Evolutionary conservation across 2,888 invertebrate genomes (phyloP), one percentile per base, ranked within the genome.

Genomic region (Euclidia mi): DNA sequence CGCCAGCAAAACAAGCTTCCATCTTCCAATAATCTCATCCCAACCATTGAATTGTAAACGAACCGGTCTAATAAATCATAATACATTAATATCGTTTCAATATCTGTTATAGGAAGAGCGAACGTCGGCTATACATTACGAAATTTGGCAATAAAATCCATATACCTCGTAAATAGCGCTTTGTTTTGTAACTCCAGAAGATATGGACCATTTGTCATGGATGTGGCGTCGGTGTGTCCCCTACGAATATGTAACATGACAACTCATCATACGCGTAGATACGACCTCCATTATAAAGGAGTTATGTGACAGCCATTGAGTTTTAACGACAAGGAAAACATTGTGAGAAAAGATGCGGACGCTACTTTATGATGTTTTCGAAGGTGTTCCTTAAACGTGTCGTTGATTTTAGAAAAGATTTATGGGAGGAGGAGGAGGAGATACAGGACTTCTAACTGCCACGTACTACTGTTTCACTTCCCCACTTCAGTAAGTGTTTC

Each of bases 61-160:
- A 42, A 44, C 38, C 12, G 12, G 14, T 11, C 15, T 18, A 40
- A 49, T 37, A 37, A 51, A 51, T 51, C 43, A 17, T 17, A 25
- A 32, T 4, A 3, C 20, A 47, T 34, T 41, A 49, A 40, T 20
- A 40, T 7, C 25, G 4, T 7, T 38, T 29, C 37, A 31, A 51
- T 15, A 44, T 50, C 7, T 46, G 25, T 50, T 32, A 52, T 17
- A 15, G 51, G 49, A 51, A 60, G 42, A 14, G 11, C 35, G 28
- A 42, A 32, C 20, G 17, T 11, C 18, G 20, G n/a, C 44, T 18
- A 46, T 71, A 55, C 29, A 55, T 67, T 51, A 71, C 3, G 12
- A 65, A 38, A 55, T 57, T 57, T 64, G 55, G 60, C 68, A 61
- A 57, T 70, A 71, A 71, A 67, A 67, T 49, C 56, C 53, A 10